Percentiles rank a stretch among this genome's conserved stretches.
Conservation (phyloP, 2,888 invertebrate genomes). For the Silvanus unidentatus region DNA sequence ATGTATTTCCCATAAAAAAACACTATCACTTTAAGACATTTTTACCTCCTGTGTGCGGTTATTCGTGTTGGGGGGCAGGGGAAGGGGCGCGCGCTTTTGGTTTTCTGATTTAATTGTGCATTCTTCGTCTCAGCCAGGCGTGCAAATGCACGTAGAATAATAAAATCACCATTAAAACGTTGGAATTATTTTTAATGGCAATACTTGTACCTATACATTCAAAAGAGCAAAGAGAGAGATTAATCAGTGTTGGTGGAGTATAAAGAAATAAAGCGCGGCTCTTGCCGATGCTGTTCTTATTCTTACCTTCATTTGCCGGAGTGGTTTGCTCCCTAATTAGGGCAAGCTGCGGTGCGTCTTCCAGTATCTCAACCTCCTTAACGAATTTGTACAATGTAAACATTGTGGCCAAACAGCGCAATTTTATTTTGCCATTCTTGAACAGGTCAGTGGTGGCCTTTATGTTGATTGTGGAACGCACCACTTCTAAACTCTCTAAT, state of each 20-base stretch:
- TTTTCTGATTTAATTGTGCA: no score
- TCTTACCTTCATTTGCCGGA: conserved; percentile 35
- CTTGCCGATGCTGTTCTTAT: no score
- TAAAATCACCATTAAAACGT: conserved; percentile 12
- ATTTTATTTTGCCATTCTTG: conserved; percentile 39
- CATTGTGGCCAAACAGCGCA: conserved; percentile 41
- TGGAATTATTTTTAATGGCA: conserved; percentile 8
- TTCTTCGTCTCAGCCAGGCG: conserved; percentile 20
- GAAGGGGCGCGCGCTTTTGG: no score
- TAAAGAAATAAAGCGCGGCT: no score
- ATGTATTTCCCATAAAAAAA: no score
- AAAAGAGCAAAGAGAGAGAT: neutral
- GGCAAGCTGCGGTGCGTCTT: conserved; percentile 40
- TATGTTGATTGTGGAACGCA: conserved; percentile 37
- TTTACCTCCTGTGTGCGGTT: no score
- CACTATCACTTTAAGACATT: conserved; percentile 20
- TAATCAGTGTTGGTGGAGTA: neutral
- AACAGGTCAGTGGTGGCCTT: conserved; percentile 38
- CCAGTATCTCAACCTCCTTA: conserved; percentile 38
- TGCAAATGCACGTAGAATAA: conserved; percentile 20
- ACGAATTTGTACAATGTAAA: conserved; percentile 37
- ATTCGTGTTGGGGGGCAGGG: no score
- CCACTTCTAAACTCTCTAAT: conserved; percentile 36
- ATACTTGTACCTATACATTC: conserved; percentile 7
- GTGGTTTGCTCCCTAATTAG: conserved; percentile 40